Conservation (phyloP, 2,888 invertebrate genomes). For the Blastobasis adustella region DNA sequence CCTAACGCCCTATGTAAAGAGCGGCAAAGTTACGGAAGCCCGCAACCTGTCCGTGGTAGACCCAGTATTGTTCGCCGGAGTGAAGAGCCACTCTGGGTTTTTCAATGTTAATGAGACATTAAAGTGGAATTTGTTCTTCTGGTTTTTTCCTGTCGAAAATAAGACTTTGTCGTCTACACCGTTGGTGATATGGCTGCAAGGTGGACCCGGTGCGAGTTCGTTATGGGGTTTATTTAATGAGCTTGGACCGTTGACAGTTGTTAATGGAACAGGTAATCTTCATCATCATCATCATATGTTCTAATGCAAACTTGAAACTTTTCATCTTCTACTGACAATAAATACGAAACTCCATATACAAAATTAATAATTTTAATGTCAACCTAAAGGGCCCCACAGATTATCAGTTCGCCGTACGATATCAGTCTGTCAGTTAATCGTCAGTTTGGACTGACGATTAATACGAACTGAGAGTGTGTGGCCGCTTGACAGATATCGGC, state of each 20-base stretch:
- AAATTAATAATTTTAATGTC: no score
- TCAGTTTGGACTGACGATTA: no score
- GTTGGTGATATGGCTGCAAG: conserved; percentile 87
- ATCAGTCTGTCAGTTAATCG: no score
- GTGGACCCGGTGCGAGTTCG: conserved; percentile 84
- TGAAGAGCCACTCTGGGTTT: conserved; percentile 56
- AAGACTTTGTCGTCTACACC: conserved; percentile 59
- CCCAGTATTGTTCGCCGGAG: conserved; percentile 22
- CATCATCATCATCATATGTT: conserved; percentile 6
- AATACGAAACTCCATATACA: no score
- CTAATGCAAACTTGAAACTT: no score
- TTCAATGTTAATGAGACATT: conserved; percentile 80
- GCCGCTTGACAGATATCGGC: no score
- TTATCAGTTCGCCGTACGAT: no score
- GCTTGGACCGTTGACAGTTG: conserved; percentile 36
- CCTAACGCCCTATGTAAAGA: conserved; percentile 21
- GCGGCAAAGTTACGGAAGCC: conserved; percentile 18
- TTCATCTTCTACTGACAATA: no score
- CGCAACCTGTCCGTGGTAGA: conserved; percentile 24
- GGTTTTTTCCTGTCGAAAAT: conserved; percentile 79
- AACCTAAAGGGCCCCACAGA: no score
- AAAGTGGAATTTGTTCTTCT: conserved; percentile 85
- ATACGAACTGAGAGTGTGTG: no score
- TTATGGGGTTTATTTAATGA: conserved; percentile 35
- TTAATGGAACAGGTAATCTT: conserved; percentile 51